These are phyloP conservation scores for Caranx melampygus DNA, from an alignment of 2,113 vertebrate species.

Conservation along the genomic window DNA sequence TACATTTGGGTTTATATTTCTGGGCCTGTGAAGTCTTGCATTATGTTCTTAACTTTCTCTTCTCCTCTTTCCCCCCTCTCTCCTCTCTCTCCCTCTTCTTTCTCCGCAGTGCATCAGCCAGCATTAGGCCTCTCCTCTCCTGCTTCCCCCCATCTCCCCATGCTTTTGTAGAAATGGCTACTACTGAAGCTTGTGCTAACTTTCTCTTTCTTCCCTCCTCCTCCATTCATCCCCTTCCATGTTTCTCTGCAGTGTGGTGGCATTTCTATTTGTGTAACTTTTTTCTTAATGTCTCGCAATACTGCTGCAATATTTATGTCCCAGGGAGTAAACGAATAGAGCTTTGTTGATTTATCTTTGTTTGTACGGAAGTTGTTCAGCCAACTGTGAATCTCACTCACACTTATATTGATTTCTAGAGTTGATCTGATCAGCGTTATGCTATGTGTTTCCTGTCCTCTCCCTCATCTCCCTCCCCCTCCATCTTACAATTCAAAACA, in stretches of 20 bases:
- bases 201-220: constrained; percentile 44
- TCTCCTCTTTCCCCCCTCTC: constrained; percentile 24
- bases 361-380: not conserved
- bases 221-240: constrained; percentile 15
- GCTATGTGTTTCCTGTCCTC: constrained; percentile 67
- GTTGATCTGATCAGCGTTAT: constrained; percentile 61
- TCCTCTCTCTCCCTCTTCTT: constrained; percentile 27
- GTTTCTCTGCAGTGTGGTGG: constrained; percentile 30
- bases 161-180: constrained; percentile 43
- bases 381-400: constrained; percentile 19
- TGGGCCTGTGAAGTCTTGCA: constrained; percentile 11
- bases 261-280: constrained; percentile 17
- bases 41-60: constrained; percentile 60
- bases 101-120: constrained; percentile 63
- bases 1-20: not conserved
- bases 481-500: constrained; percentile 55
- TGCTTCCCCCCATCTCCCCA: constrained; percentile 28
- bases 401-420: constrained; percentile 10
- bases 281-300: not conserved
- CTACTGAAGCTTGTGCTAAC: constrained; percentile 51
- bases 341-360: not conserved
- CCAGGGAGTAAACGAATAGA: not conserved
- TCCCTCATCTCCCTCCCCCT: constrained; percentile 33
- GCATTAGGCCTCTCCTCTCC: constrained; percentile 14
- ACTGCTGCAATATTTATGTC: constrained; percentile 15